phyloP scores from a whole-genome alignment of 2,113 vertebrate genomes.

The Anhinga anhinga region DNA sequence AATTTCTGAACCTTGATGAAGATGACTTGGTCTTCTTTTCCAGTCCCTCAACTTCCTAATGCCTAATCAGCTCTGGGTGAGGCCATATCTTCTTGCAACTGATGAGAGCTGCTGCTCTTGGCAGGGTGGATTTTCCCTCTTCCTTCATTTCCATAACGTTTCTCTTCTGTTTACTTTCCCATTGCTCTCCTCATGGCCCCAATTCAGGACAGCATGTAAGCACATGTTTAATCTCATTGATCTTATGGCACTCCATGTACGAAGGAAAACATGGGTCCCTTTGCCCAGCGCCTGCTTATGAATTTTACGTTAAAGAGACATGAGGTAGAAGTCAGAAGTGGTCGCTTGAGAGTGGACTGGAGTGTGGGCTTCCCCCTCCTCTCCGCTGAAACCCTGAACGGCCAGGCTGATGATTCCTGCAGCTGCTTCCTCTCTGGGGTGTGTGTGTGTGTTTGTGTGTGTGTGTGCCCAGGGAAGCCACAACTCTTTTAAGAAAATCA shows the following conservation, averaged over 20 bases:
- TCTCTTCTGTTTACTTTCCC: slow-evolving; percentile 53
- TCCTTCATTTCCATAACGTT: slow-evolving; percentile 55
- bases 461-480: neutral
- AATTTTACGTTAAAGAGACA: neutral
- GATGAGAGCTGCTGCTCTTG: slow-evolving; percentile 9
- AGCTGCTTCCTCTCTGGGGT: accelerated
- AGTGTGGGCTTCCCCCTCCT: neutral
- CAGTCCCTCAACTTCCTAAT: neutral
- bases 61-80: neutral
- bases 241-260: neutral
- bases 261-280: neutral
- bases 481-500: neutral
- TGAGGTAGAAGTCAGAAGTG: neutral
- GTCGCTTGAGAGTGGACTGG: neutral
- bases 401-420: neutral
- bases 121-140: slow-evolving; percentile 18
- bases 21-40: neutral
- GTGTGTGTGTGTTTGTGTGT: neutral
- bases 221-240: slow-evolving; percentile 56
- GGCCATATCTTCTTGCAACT: neutral
- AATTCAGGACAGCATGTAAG: slow-evolving; percentile 52
- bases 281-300: neutral
- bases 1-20: neutral
- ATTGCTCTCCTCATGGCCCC: slow-evolving; percentile 43
- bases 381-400: neutral